These are phyloP conservation scores for Pluvialis apricaria DNA, from an alignment of 2,113 vertebrate species.

Conservation along the genomic window DNA sequence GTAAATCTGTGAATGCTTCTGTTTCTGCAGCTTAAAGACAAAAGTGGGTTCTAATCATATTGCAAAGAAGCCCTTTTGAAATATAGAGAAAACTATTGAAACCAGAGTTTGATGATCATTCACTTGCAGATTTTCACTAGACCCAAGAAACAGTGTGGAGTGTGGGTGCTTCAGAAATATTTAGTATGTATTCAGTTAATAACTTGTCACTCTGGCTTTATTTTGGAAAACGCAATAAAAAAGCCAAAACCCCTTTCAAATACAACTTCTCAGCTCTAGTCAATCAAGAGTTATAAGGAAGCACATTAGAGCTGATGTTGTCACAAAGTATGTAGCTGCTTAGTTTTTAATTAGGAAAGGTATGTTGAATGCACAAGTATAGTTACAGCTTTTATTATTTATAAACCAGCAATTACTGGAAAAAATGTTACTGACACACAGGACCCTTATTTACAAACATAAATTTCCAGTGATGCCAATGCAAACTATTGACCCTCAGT, in stretches of 20 bases:
- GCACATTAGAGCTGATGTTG: not conserved
- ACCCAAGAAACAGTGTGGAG: not conserved
- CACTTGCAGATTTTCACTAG: not conserved
- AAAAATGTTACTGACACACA: not conserved
- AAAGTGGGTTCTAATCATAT: not conserved
- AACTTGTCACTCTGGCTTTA: not conserved
- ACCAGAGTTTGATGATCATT: not conserved
- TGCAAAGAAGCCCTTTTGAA: not conserved
- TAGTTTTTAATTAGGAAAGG: constrained; percentile 48
- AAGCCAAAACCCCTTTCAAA: not conserved
- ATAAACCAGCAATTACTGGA: not conserved
- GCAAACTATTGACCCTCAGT: not conserved
- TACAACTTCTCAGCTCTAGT: not conserved
- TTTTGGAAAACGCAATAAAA: not conserved
- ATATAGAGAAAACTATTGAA: not conserved
- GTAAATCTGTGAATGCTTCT: not conserved
- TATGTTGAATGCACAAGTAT: not conserved
- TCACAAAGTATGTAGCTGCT: constrained; percentile 6
- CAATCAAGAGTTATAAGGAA: constrained; percentile 10
- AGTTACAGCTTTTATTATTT: not conserved
- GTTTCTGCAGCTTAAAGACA: not conserved
- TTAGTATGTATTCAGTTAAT: not conserved
- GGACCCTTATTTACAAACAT: not conserved
- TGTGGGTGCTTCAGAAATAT: not conserved
- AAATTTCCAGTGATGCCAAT: not conserved